A percentile compares a stretch with the other conserved stretches of the same genome.
Evolutionary conservation across 92 coral and sea anemone genomes (phyloP).

Genomic region (Phenganax marumi): DNA sequence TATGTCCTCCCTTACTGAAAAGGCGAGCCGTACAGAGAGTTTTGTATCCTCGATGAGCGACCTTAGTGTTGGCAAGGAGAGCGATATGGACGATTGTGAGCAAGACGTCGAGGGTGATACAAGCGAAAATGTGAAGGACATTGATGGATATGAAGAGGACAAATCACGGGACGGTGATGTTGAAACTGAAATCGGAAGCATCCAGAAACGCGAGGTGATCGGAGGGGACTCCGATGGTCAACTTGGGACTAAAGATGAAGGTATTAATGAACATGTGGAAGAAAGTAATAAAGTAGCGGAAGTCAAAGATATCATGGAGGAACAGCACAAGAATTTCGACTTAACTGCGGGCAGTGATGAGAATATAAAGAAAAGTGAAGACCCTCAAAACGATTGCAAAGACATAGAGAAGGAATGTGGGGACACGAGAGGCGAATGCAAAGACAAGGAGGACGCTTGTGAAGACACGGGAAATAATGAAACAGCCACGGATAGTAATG

Average conservation of each 20-base stretch:
- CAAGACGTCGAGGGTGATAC: neutral
- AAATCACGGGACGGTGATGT: neutral
- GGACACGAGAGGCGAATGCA: neutral
- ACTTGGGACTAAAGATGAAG: neutral
- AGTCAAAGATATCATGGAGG: neutral
- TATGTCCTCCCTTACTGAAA: slow-evolving; percentile 9
- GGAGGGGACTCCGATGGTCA: neutral
- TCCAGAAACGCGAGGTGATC: neutral
- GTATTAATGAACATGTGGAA: neutral
- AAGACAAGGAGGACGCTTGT: neutral
- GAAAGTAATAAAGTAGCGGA: neutral
- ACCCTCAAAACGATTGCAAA: neutral
- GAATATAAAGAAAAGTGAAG: neutral
- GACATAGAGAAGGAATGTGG: neutral
- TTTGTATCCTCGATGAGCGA: slow-evolving; percentile 33
- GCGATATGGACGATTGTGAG: slow-evolving; percentile 17
- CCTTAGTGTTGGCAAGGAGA: slow-evolving; percentile 25
- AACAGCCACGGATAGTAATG: neutral
- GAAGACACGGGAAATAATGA: neutral
- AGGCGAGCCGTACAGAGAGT: slow-evolving; percentile 18
- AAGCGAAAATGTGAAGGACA: neutral
- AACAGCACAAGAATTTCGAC: neutral
- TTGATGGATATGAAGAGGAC: neutral
- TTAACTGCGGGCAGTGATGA: neutral
- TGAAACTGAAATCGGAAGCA: neutral